Evolutionary conservation across 2,797 vertebrate species (phyloP).

Genomic region (Poeciliopsis gracilis): DNA sequence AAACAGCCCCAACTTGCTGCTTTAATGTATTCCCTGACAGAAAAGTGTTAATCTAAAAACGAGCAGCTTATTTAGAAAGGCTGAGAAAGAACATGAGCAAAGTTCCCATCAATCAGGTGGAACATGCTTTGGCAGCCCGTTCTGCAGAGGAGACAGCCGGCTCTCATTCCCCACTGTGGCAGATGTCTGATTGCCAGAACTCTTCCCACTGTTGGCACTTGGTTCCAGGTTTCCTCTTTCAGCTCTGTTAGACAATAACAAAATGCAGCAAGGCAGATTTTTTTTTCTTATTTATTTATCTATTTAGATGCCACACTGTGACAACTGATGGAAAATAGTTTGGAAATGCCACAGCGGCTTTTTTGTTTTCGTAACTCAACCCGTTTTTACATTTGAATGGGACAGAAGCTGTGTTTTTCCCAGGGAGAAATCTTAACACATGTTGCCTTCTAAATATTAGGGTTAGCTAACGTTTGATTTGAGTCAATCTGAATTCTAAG

Average conservation of each 20-base stretch:
- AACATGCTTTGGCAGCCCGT: conserved; percentile 16
- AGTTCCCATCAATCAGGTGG: conserved; percentile 29
- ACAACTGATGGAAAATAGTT: conserved; percentile 30
- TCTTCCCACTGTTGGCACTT: conserved; percentile 16
- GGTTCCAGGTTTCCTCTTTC: conserved; percentile 42
- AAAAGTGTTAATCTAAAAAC: neutral
- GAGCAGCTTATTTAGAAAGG: neutral
- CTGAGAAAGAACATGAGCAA: conserved; percentile 15
- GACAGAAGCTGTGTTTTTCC: conserved; percentile 19
- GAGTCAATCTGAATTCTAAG: neutral
- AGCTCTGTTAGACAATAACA: conserved; percentile 35
- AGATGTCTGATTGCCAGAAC: conserved; percentile 25
- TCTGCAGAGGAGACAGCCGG: conserved; percentile 3
- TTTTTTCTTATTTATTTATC: conserved; percentile 32
- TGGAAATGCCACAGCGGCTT: conserved; percentile 28
- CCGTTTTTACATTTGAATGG: conserved; percentile 18
- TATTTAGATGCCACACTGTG: conserved; percentile 32
- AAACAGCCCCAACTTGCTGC: conserved; percentile 9
- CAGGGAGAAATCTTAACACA: neutral
- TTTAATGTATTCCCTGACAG: conserved; percentile 5
- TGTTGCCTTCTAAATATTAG: conserved; percentile 1
- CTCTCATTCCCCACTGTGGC: conserved; percentile 23
- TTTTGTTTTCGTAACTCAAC: conserved; percentile 30
- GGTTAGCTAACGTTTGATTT: neutral
- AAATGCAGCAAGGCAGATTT: conserved; percentile 51